Evolutionary conservation across 1,140 invertebrate genomes (phyloP).

Genomic region (Dufourea novaeangliae): DNA sequence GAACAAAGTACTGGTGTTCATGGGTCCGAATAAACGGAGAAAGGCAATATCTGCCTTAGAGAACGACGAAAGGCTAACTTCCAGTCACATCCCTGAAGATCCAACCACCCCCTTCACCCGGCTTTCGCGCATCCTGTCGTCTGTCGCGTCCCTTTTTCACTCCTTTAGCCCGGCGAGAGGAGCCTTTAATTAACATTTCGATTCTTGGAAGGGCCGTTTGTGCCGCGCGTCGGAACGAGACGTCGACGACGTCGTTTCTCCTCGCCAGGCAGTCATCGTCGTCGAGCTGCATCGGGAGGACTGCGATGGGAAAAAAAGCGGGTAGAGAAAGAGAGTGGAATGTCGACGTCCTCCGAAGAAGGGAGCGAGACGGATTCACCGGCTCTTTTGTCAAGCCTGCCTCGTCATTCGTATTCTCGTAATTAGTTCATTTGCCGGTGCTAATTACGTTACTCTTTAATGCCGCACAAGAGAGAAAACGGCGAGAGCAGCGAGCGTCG

Average conservation of each 20-base stretch:
- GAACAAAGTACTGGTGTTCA: no score
- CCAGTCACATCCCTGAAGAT: slow-evolving; percentile 20
- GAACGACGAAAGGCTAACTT: not conserved
- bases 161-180: slow-evolving; percentile 17
- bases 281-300: slow-evolving; percentile 7
- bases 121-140: slow-evolving; percentile 1
- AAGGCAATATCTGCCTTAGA: not conserved
- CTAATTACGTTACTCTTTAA: slow-evolving; percentile 79
- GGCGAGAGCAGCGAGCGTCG: not conserved
- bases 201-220: slow-evolving; percentile 66
- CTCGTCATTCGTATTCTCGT: slow-evolving; percentile 77
- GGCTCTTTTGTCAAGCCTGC: slow-evolving; percentile 72
- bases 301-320: slow-evolving; percentile 29
- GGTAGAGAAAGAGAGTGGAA: slow-evolving; percentile 34
- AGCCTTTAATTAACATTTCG: slow-evolving; percentile 76
- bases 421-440: slow-evolving; percentile 80
- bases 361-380: slow-evolving; percentile 38
- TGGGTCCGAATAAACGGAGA: not conserved
- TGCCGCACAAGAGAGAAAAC: slow-evolving; percentile 62
- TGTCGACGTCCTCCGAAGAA: slow-evolving; percentile 2
- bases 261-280: not conserved
- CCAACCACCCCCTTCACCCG: not conserved
- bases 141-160: slow-evolving; percentile 25
- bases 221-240: slow-evolving; percentile 43
- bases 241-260: slow-evolving; percentile 5